These are phyloP conservation scores for Xiphophorus maculatus DNA, from an alignment of 2,113 vertebrate species.

Conservation along the genomic window DNA sequence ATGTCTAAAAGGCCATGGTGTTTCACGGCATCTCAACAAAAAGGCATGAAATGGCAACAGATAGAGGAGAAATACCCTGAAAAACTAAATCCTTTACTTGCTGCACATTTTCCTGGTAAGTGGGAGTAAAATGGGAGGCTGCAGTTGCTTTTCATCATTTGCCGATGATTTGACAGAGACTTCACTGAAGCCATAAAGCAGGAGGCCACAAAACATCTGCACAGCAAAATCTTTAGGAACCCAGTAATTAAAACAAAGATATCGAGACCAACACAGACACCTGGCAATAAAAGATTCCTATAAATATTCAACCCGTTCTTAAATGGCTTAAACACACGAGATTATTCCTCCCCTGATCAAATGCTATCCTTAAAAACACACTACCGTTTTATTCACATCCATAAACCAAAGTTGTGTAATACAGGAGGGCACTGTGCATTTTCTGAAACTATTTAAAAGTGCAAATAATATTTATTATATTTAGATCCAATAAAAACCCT, in stretches of 20 bases:
- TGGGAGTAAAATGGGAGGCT: neutral
- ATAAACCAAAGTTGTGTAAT: neutral
- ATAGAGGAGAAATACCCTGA: neutral
- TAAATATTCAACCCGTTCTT: slow-evolving; percentile 15
- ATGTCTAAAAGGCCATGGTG: slow-evolving; percentile 21
- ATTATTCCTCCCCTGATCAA: neutral
- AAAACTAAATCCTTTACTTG: neutral
- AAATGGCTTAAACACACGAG: slow-evolving; percentile 41
- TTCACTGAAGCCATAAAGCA: slow-evolving; percentile 79
- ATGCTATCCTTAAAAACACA: neutral
- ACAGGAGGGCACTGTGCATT: neutral
- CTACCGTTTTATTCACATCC: neutral
- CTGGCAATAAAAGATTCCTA: slow-evolving; percentile 8
- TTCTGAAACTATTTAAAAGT: neutral
- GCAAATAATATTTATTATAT: neutral
- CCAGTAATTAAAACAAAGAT: slow-evolving; percentile 20
- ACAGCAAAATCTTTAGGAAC: slow-evolving; percentile 57
- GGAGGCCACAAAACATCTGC: slow-evolving; percentile 52
- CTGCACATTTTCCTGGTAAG: neutral
- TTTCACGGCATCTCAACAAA: slow-evolving; percentile 25
- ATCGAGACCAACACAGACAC: neutral
- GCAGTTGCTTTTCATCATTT: neutral
- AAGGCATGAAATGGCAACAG: slow-evolving; percentile 46
- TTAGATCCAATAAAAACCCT: neutral
- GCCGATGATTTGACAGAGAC: slow-evolving; percentile 45